Evolutionary conservation across 2,888 invertebrate species (phyloP).

Genomic region (Zele albiditarsus): DNA sequence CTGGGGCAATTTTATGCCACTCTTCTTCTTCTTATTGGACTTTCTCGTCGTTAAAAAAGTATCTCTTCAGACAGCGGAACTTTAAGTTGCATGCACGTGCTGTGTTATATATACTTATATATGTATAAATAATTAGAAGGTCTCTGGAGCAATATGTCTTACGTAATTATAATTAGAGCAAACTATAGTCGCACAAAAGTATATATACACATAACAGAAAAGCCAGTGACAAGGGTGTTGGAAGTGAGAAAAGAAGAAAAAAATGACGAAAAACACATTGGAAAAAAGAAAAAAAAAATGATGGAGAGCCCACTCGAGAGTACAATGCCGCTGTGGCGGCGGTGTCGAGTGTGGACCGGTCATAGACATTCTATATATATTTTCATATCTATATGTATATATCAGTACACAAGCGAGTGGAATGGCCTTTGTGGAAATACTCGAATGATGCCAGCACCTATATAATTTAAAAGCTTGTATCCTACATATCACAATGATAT

Average conservation of each 20-base stretch:
- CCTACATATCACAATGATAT: background rate
- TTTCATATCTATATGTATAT: background rate
- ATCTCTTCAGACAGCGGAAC: background rate
- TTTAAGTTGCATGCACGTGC: background rate
- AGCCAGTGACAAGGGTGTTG: background rate
- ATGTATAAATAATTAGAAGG: background rate
- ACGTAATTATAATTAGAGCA: slow-evolving; percentile 17
- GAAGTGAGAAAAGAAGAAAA: slow-evolving; percentile 12
- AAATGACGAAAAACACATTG: background rate
- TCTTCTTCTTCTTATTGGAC: slow-evolving; percentile 3
- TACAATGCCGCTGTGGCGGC: slow-evolving; percentile 13
- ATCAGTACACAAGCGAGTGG: background rate
- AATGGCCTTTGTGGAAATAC: slow-evolving; percentile 13
- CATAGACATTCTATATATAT: background rate
- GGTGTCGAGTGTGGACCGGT: slow-evolving; percentile 18
- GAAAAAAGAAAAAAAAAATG: slow-evolving; percentile 7
- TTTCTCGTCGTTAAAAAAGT: background rate
- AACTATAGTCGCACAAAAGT: background rate
- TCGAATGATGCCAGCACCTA: background rate
- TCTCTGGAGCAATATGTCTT: background rate
- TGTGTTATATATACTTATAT: background rate
- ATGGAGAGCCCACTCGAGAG: slow-evolving; percentile 21
- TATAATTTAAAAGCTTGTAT: background rate
- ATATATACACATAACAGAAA: slow-evolving; percentile 2
- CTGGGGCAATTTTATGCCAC: background rate